phyloP scores from a whole-genome alignment of 2,113 vertebrate species.

The Salvelinus sp. region DNA sequence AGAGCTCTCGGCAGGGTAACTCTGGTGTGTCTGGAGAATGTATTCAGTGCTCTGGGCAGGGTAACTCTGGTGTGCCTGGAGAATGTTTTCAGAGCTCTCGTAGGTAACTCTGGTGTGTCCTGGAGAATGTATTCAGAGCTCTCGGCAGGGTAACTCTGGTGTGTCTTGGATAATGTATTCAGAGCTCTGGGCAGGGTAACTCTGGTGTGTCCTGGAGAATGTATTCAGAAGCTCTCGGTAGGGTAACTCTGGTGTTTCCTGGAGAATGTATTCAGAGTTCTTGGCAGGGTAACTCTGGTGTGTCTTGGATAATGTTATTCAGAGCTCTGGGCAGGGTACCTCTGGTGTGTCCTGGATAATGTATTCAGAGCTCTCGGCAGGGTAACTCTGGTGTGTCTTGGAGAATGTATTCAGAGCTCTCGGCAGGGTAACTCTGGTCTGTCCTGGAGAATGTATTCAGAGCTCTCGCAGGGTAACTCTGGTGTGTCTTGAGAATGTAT shows the following conservation, averaged over 20 bases:
- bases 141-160: conserved; percentile 1
- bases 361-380: conserved; percentile 19
- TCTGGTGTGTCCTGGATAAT: conserved; percentile 18
- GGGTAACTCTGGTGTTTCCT: neutral
- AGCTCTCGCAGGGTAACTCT: conserved; percentile 13
- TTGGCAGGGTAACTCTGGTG: conserved; percentile 8
- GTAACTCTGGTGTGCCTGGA: neutral
- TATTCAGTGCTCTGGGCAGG: no score
- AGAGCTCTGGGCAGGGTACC: no score
- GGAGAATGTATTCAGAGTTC: conserved; percentile 24
- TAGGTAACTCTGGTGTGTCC: neutral
- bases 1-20: conserved; percentile 8
- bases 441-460: conserved; percentile 27
- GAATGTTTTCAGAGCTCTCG: conserved; percentile 21
- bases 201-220: neutral
- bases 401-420: neutral
- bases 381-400: neutral
- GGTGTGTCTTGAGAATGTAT: no score
- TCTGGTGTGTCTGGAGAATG: neutral
- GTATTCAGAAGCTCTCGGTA: conserved; percentile 7
- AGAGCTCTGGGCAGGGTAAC: conserved; percentile 8
- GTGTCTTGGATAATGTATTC: conserved; percentile 26
- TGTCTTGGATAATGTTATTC: no score
- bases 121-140: neutral
- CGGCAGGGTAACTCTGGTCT: neutral